Conservation (phyloP, 2,113 vertebrate species). For the Silurus meridionalis region DNA sequence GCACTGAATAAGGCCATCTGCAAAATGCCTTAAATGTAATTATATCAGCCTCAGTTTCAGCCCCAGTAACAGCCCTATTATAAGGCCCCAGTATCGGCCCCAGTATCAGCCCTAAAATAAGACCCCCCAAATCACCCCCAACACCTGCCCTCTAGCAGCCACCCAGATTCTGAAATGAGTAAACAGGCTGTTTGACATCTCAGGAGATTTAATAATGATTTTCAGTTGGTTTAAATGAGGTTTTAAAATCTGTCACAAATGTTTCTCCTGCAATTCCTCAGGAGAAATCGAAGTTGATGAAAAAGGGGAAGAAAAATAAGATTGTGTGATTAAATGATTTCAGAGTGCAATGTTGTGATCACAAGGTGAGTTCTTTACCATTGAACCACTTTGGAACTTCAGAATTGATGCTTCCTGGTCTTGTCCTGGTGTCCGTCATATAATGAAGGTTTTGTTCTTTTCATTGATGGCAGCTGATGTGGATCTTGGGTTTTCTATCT, state of each 20-base stretch:
- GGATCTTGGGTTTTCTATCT: background rate
- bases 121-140: background rate
- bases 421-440: background rate
- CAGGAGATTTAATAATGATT: background rate
- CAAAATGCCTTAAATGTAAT: too few relatives aligned
- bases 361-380: background rate
- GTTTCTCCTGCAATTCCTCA: background rate
- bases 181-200: background rate
- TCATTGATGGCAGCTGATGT: background rate
- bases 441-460: background rate
- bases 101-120: too few relatives aligned
- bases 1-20: too few relatives aligned
- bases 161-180: background rate
- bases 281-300: background rate
- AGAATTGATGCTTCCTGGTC: background rate
- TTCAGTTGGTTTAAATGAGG: background rate
- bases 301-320: background rate
- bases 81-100: too few relatives aligned
- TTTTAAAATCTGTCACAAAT: background rate
- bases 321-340: background rate
- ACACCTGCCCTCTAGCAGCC: background rate
- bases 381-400: background rate
- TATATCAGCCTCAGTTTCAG: too few relatives aligned
- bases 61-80: too few relatives aligned
- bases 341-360: background rate